phyloP scores from a whole-genome alignment of 2,113 vertebrate genomes.

The Corydoras maculifer region DNA sequence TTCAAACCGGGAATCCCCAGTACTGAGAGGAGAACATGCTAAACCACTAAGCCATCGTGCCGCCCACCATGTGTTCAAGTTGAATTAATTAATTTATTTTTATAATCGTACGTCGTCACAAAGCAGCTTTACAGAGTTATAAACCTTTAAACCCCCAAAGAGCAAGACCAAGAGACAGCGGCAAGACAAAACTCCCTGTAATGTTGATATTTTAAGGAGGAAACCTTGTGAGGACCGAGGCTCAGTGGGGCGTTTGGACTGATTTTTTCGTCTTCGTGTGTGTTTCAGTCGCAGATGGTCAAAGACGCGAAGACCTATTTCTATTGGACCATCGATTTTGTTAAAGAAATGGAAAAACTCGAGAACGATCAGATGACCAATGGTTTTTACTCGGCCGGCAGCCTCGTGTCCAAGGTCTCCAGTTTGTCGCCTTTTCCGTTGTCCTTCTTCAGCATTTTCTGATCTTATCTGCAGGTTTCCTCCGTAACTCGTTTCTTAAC shows the following conservation, averaged over 20 bases:
- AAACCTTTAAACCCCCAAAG: no score
- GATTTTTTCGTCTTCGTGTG: neutral
- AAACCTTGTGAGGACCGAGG: no score
- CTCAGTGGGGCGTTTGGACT: neutral
- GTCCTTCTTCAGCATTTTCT: neutral
- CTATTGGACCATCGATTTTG: conserved; percentile 73
- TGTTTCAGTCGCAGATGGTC: conserved; percentile 71
- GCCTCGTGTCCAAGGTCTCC: conserved; percentile 80
- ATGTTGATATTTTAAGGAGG: no score
- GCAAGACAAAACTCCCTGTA: no score
- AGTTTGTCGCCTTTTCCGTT: neutral
- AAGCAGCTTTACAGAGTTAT: no score
- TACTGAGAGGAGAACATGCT: no score
- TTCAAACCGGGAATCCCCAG: no score
- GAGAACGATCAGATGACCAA: conserved; percentile 78
- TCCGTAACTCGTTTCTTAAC: neutral
- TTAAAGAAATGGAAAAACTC: conserved; percentile 61
- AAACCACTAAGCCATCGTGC: no score
- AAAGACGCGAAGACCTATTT: conserved; percentile 74
- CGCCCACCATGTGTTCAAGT: neutral
- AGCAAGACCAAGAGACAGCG: no score
- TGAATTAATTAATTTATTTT: neutral
- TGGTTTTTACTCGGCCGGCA: conserved; percentile 67
- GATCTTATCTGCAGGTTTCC: neutral
- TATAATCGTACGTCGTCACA: no score